These are phyloP conservation scores for Aurelia aurita complex sp. Pacific DNA, from an alignment of 30 jellyfish, hydroid and myxozoan genomes.

Conservation along the genomic window DNA sequence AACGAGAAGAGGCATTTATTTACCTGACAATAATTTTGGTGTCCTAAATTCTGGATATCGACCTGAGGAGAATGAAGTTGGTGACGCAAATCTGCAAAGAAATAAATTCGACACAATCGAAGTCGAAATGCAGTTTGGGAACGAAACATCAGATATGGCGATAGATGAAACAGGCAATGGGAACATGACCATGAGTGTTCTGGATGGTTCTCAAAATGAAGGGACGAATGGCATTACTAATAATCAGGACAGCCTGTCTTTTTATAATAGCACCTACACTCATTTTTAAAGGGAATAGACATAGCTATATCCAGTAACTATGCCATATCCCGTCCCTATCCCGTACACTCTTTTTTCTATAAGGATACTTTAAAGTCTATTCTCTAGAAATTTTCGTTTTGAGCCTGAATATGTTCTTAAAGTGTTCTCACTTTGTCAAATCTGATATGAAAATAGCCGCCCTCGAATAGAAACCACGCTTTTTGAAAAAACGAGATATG, in stretches of 20 bases:
- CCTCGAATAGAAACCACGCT: too few species aligned
- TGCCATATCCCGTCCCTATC: too few species aligned
- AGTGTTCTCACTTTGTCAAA: too few species aligned
- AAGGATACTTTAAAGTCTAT: too few species aligned
- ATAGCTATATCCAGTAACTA: too few species aligned
- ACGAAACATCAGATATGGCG: conserved; percentile 33
- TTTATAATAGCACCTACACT: conserved; percentile 56
- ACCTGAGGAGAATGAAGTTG: conserved; percentile 44
- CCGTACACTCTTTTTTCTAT: too few species aligned
- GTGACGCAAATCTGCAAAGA: not conserved
- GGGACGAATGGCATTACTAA: not conserved
- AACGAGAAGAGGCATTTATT: conserved; percentile 78
- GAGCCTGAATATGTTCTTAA: too few species aligned
- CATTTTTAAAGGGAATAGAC: conserved; percentile 5
- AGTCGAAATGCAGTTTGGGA: conserved; percentile 80
- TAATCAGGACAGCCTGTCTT: conserved; percentile 29
- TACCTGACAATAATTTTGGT: conserved; percentile 79
- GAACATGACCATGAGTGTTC: not conserved
- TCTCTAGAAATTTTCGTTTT: too few species aligned
- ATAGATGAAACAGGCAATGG: conserved; percentile 11
- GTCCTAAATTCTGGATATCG: conserved; percentile 83
- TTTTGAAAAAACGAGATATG: too few species aligned
- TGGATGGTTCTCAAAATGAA: not conserved
- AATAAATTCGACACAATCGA: conserved; percentile 47
- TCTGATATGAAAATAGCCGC: too few species aligned